Percentiles rank a stretch among this genome's conserved stretches.
Conservation (phyloP, 2,113 vertebrate genomes). For the Ptyas mucosa region DNA sequence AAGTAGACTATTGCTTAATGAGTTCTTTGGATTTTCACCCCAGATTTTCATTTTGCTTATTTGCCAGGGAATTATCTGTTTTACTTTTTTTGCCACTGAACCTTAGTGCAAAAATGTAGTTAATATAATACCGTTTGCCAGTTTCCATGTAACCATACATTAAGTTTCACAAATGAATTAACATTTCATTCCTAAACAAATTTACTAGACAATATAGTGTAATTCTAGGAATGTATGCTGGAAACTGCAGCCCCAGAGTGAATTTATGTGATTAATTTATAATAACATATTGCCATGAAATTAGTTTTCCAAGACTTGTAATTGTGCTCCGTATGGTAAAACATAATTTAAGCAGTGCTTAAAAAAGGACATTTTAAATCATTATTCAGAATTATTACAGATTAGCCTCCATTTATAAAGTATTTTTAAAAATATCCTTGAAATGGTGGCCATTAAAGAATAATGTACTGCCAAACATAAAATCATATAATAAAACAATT, state of each 20-base stretch:
- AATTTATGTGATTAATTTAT: slow-evolving; percentile 10
- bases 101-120: not conserved
- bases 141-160: rapidly evolving
- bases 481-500: not conserved
- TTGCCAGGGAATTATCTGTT: not conserved
- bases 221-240: not conserved
- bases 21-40: not conserved
- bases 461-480: not conserved
- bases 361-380: not conserved
- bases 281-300: not conserved
- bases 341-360: not conserved
- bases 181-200: not conserved
- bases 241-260: not conserved
- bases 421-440: not conserved
- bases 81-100: not conserved
- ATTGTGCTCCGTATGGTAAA: not conserved
- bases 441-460: not conserved
- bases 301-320: not conserved
- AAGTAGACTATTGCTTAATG: not conserved
- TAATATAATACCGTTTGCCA: not conserved
- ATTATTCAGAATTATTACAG: not conserved
- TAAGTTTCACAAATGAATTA: slow-evolving; percentile 18
- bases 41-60: not conserved
- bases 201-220: not conserved
- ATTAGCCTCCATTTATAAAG: not conserved